phyloP scores from a whole-genome alignment of 2,888 invertebrate genomes.

The Polylopha cassiicola region DNA sequence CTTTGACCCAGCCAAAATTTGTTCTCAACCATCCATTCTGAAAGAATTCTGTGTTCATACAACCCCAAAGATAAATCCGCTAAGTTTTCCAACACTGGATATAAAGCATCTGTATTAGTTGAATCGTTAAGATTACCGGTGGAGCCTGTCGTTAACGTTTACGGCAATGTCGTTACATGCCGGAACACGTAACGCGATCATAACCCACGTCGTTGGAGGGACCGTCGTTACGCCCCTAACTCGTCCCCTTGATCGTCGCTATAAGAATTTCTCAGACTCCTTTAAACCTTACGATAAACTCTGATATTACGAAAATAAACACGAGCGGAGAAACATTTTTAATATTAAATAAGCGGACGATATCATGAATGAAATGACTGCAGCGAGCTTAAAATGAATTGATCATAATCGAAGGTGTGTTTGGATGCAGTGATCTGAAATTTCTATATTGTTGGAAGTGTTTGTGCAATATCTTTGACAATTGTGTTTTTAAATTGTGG shows the following conservation, averaged over 20 bases:
- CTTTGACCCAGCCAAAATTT: no score
- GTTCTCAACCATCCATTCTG: no score
- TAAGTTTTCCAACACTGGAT: constrained; percentile 1
- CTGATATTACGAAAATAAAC: constrained; percentile 2
- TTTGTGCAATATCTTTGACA: constrained; percentile 10
- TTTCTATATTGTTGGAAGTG: neutral
- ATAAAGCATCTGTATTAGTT: constrained; percentile 33
- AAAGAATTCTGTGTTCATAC: no score
- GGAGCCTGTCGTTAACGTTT: constrained; percentile 44
- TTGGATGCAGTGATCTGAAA: neutral
- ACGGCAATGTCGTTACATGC: constrained; percentile 42
- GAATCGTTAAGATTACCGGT: constrained; percentile 49
- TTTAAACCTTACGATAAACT: constrained; percentile 33
- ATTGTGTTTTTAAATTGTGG: constrained; percentile 7
- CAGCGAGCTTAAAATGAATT: no score
- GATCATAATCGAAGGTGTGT: no score
- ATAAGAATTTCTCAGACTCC: constrained; percentile 52
- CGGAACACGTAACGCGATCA: constrained; percentile 43
- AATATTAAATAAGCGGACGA: no score
- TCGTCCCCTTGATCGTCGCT: constrained; percentile 47
- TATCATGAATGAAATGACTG: no score
- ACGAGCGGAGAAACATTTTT: no score
- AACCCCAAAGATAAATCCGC: neutral
- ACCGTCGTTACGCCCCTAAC: constrained; percentile 43
- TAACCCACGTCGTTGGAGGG: constrained; percentile 52